Evolutionary conservation across 2,888 invertebrate genomes (phyloP).

Genomic region (Oegoconia quadripuncta): DNA sequence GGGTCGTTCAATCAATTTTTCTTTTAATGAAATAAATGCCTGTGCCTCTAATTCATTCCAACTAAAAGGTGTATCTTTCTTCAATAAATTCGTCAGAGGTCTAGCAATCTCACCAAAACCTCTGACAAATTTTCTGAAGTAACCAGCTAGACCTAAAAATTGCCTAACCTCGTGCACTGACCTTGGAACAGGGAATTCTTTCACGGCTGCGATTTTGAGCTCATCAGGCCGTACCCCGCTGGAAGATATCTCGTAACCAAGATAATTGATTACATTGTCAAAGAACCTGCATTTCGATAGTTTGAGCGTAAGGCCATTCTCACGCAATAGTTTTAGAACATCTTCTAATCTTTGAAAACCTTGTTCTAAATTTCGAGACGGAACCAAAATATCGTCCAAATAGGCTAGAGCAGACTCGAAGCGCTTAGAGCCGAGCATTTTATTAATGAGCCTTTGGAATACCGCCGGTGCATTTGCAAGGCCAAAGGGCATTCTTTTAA

Average conservation of each 20-base stretch:
- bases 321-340: slow-evolving; percentile 12
- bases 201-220: slow-evolving; percentile 15
- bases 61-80: slow-evolving; percentile 15
- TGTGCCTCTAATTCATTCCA: slow-evolving; percentile 12
- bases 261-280: slow-evolving; percentile 12
- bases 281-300: slow-evolving; percentile 20
- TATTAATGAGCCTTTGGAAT: slow-evolving; percentile 24
- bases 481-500: slow-evolving; percentile 32
- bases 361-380: slow-evolving; percentile 9
- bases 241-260: slow-evolving; percentile 21
- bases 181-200: slow-evolving; percentile 16
- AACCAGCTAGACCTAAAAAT: slow-evolving; percentile 23
- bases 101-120: slow-evolving; percentile 20
- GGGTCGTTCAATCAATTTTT: slow-evolving; percentile 13
- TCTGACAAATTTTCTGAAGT: slow-evolving; percentile 22
- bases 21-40: slow-evolving; percentile 10
- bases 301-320: slow-evolving; percentile 17
- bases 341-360: slow-evolving; percentile 16
- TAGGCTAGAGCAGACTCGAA: slow-evolving; percentile 18
- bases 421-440: slow-evolving; percentile 13
- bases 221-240: slow-evolving; percentile 16
- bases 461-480: slow-evolving; percentile 28
- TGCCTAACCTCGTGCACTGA: slow-evolving; percentile 22
- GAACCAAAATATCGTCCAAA: slow-evolving; percentile 20
- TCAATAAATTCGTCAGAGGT: slow-evolving; percentile 18